Evolutionary conservation across 2,797 vertebrate genomes (phyloP).

Genomic region (Lateolabrax maculatus): DNA sequence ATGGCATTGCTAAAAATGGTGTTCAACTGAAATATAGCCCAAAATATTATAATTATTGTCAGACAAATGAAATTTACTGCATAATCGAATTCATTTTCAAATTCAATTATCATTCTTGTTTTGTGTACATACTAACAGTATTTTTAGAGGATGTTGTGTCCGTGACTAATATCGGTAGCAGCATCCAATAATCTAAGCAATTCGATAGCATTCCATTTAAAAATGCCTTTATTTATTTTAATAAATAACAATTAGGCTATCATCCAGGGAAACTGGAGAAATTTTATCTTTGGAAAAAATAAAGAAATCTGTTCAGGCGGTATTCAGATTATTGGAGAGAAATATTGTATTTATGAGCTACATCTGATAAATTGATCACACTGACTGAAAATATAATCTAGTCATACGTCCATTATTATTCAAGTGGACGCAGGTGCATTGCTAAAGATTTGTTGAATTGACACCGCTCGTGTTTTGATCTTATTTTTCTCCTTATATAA

Average conservation of each 20-base stretch:
- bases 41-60: not conserved
- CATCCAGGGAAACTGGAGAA: accelerated
- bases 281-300: not conserved
- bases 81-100: not conserved
- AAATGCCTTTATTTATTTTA: not conserved
- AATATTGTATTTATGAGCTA: not conserved
- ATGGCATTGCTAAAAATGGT: not conserved
- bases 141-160: not conserved
- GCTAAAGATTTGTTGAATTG: not conserved
- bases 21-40: not conserved
- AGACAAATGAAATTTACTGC: not conserved
- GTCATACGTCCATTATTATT: not conserved
- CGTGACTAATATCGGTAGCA: not conserved
- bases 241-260: not conserved
- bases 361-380: not conserved
- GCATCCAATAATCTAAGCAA: too few species aligned
- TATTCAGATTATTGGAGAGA: not conserved
- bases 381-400: not conserved
- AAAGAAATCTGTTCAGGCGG: not conserved
- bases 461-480: not conserved
- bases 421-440: not conserved
- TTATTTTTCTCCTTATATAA: not conserved
- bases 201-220: not conserved
- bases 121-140: not conserved
- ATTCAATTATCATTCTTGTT: not conserved